Conservation (phyloP, 1,140 invertebrate genomes). For the Caenorhabditis latens region DNA sequence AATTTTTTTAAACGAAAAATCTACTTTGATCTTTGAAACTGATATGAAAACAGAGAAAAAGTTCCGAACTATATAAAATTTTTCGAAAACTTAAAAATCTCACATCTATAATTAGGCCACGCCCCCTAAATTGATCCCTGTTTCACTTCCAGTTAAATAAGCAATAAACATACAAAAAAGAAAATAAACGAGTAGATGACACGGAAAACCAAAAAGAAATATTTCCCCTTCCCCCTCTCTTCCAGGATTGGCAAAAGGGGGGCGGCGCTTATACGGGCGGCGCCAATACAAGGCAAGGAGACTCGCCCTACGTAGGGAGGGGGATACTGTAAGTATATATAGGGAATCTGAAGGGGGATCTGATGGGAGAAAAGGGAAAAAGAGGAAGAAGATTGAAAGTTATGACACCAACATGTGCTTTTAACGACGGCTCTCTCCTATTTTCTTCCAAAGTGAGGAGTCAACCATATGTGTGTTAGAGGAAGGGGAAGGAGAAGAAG, state of each 20-base stretch:
- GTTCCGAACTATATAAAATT: too few relatives aligned
- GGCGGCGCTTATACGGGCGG: conserved; percentile 6
- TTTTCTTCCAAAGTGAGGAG: conserved; percentile 34
- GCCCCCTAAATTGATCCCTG: too few relatives aligned
- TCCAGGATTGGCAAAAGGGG: background rate
- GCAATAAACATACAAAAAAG: too few relatives aligned
- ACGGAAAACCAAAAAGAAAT: too few relatives aligned
- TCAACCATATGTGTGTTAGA: conserved; percentile 30
- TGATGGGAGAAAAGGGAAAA: background rate
- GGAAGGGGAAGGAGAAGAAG: background rate
- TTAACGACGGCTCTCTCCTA: background rate
- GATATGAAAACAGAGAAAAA: too few relatives aligned
- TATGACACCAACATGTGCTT: conserved; percentile 48
- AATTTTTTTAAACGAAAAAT: too few relatives aligned
- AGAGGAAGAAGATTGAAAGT: background rate
- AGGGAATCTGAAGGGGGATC: background rate
- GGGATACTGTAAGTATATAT: conserved; percentile 52
- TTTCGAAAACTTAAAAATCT: too few relatives aligned
- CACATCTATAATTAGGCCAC: too few relatives aligned
- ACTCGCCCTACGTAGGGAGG: conserved; percentile 23
- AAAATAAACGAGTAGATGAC: too few relatives aligned
- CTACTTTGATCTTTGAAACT: too few relatives aligned
- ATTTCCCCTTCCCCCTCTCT: background rate
- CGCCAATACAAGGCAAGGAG: background rate
- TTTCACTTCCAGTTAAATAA: too few relatives aligned